Conservation (phyloP, 2,113 vertebrate species). For the Etia nguti region DNA sequence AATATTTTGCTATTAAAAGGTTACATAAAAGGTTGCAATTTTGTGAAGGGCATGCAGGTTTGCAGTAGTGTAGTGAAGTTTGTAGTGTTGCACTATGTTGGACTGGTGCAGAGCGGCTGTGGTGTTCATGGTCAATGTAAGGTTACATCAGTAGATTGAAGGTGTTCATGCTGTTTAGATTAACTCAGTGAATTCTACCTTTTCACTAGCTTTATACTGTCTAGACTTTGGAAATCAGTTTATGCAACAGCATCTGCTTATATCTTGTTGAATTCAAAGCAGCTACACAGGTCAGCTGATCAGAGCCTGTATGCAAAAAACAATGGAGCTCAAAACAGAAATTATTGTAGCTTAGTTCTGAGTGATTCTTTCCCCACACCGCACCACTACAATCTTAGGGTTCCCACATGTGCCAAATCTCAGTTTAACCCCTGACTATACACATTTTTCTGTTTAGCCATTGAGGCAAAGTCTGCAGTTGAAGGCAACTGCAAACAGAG, state of each 20-base stretch:
- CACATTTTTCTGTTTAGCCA: neutral
- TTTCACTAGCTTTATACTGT: neutral
- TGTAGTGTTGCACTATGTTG: neutral
- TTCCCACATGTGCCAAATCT: neutral
- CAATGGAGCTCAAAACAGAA: neutral
- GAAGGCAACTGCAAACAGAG: neutral
- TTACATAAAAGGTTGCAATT: neutral
- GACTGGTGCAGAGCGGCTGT: neutral
- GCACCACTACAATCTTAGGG: neutral
- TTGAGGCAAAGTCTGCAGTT: neutral
- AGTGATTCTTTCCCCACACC: neutral
- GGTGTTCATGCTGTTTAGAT: neutral
- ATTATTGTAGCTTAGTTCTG: neutral
- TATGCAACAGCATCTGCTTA: neutral
- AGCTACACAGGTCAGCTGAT: neutral
- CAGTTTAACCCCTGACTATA: neutral
- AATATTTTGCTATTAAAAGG: neutral
- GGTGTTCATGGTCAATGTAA: neutral
- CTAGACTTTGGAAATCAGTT: neutral
- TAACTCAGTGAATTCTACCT: neutral
- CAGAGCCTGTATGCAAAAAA: neutral
- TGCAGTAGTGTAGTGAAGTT: neutral
- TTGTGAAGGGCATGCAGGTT: rapidly evolving
- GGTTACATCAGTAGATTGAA: neutral
- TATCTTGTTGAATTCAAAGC: neutral